Base-by-base conservation (phyloP, 30 jellyfish, hydroid and myxozoan genomes). In the Chironex yamaguchii region DNA sequence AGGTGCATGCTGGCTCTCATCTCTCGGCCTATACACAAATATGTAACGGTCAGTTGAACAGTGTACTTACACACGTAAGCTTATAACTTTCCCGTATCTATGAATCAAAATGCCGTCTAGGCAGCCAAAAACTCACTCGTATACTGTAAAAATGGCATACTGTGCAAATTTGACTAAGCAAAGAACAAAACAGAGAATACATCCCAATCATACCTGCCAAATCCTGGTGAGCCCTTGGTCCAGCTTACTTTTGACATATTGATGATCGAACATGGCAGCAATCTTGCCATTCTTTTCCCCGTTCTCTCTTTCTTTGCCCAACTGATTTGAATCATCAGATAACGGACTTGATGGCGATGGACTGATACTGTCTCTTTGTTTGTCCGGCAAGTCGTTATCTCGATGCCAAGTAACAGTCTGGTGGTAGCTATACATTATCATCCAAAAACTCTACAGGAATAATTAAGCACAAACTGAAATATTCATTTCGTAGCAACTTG, bases 141-240 rank as follows among this genome's bases (percentile, higher is more conserved):
- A n/a, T n/a, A n/a, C n/a, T n/a, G n/a, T n/a, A n/a, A n/a, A n/a
- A n/a, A n/a, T n/a, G n/a, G n/a, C n/a, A n/a, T n/a, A n/a, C n/a
- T n/a, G n/a, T 6, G 72, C 30, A 26, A 22, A 22, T 12, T 58
- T 42, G n/a, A n/a, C n/a, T 9, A 42, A 42, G n/a, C n/a, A 42
- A 9, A 9, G n/a, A 42, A n/a, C 62, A 42, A 42, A 42, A n/a
- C n/a, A n/a, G n/a, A n/a, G n/a, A n/a, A n/a, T n/a, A n/a, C n/a
- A n/a, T 11, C 11, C 11, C n/a, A 42, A 9, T 31, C 54, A n/a
- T 65, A 92, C 98, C 97, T 94, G 99, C 99, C 99, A 94, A 3
- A 94, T 85, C 34, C 99, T 62, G 25, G 86, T 89, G 29, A 84
- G 92, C 21, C 99, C 99, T 36, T 94, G 99, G 30, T 94, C 97